Conservation (phyloP, 64 coral and sea anemone genomes). For the Montipora cactus region DNA sequence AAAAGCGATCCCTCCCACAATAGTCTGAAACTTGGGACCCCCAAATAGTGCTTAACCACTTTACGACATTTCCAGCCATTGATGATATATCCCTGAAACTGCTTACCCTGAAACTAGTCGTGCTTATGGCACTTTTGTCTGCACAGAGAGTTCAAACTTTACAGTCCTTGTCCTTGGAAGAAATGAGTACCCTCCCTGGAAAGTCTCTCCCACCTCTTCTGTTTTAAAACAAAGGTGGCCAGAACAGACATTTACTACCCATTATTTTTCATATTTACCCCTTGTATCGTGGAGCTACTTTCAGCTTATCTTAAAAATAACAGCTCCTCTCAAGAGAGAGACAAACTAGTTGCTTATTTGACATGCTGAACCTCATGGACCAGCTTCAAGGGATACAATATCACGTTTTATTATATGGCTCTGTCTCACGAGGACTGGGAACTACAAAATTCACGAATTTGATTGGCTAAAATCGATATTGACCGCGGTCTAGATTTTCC, state of each 20-base stretch:
- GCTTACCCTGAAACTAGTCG: constrained; percentile 52
- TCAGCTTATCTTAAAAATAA: constrained; percentile 35
- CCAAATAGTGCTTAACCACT: too few species aligned
- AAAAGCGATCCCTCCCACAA: too few species aligned
- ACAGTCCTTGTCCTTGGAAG: neutral
- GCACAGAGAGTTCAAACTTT: constrained; percentile 44
- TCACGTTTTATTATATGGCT: too few species aligned
- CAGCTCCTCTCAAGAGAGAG: neutral
- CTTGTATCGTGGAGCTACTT: constrained; percentile 16
- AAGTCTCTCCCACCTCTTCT: too few species aligned
- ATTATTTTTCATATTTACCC: constrained; percentile 11
- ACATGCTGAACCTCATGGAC: too few species aligned
- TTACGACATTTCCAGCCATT: neutral
- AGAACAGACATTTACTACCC: neutral
- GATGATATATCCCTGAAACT: constrained; percentile 43
- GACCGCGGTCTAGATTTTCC: too few species aligned
- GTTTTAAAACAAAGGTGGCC: neutral
- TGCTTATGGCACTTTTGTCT: constrained; percentile 37
- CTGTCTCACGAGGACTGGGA: too few species aligned
- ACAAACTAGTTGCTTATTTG: neutral
- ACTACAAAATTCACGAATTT: too few species aligned
- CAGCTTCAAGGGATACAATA: neutral
- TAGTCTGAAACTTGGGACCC: too few species aligned
- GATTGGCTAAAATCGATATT: too few species aligned
- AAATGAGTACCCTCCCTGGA: too few species aligned